These are phyloP conservation scores for Andrena bicolor DNA, from an alignment of 2,888 invertebrate species.

Conservation along the genomic window DNA sequence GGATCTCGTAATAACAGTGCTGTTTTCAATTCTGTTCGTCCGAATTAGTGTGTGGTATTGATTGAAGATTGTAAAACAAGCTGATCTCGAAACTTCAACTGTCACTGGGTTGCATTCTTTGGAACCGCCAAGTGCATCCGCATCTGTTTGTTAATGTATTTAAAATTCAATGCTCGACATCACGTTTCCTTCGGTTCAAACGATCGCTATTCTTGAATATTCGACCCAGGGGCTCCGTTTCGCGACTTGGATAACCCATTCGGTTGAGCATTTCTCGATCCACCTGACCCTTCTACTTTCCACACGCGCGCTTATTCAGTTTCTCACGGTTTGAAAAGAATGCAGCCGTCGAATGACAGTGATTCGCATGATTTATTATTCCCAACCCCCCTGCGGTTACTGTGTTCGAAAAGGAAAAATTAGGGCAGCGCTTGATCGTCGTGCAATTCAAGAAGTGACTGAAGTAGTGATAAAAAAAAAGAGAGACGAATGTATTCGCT, in stretches of 20 bases:
- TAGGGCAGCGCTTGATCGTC: slow-evolving; percentile 60
- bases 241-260: not conserved
- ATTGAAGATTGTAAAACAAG: slow-evolving; percentile 4
- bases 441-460: slow-evolving; percentile 54
- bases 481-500: slow-evolving; percentile 52
- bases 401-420: slow-evolving; percentile 19
- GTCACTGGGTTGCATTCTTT: slow-evolving; percentile 10
- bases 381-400: slow-evolving; percentile 34
- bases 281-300: slow-evolving; percentile 7
- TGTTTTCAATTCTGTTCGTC: not conserved
- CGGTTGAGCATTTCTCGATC: not conserved
- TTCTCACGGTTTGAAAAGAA: slow-evolving; percentile 28
- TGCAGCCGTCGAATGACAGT: slow-evolving; percentile 42
- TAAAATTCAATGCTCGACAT: not conserved
- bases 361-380: slow-evolving; percentile 42
- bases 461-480: slow-evolving; percentile 55
- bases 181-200: not conserved
- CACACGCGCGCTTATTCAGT: not conserved
- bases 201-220: not conserved
- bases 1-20: slow-evolving; percentile 9
- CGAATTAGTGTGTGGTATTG: not conserved
- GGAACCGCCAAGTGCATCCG: not conserved
- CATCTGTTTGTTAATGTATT: not conserved
- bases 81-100: not conserved
- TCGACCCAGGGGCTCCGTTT: not conserved